phyloP scores from a whole-genome alignment of 2,888 invertebrate genomes.

The Mechanitis mazaeus region DNA sequence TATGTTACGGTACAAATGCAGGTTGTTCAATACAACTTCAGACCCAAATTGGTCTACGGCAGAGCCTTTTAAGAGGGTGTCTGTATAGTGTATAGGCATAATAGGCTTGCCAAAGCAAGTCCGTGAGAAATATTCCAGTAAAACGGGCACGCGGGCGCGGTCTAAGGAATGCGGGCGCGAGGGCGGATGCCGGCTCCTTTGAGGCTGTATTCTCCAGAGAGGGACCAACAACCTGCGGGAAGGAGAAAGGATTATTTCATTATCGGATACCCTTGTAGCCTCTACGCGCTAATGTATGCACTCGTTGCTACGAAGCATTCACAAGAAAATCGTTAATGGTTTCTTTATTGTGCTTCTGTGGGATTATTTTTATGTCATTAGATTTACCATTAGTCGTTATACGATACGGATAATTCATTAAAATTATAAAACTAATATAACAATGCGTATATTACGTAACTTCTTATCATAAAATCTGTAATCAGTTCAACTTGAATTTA shows the following conservation, averaged over 20 bases:
- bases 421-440: no score
- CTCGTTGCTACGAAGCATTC: slow-evolving; percentile 21
- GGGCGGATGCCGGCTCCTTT: slow-evolving; percentile 74
- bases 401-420: no score
- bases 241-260: slow-evolving; percentile 61
- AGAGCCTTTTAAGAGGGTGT: slow-evolving; percentile 40
- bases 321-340: slow-evolving; percentile 1
- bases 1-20: slow-evolving; percentile 36
- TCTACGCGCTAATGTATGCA: slow-evolving; percentile 35
- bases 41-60: slow-evolving; percentile 41
- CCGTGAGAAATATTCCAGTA: slow-evolving; percentile 75
- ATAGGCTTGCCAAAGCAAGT: slow-evolving; percentile 71
- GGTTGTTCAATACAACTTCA: slow-evolving; percentile 36
- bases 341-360: not conserved
- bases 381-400: no score
- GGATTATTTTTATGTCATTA: not conserved
- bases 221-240: slow-evolving; percentile 62
- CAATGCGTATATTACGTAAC: no score
- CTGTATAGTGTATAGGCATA: slow-evolving; percentile 45
- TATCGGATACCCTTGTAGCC: slow-evolving; percentile 48
- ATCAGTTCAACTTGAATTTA: no score
- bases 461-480: no score
- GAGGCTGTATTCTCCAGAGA: slow-evolving; percentile 61
- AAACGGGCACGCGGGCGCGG: slow-evolving; percentile 57
- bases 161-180: slow-evolving; percentile 68